phyloP scores from a whole-genome alignment of 2,113 vertebrate genomes.

The Nycticebus coucang region DNA sequence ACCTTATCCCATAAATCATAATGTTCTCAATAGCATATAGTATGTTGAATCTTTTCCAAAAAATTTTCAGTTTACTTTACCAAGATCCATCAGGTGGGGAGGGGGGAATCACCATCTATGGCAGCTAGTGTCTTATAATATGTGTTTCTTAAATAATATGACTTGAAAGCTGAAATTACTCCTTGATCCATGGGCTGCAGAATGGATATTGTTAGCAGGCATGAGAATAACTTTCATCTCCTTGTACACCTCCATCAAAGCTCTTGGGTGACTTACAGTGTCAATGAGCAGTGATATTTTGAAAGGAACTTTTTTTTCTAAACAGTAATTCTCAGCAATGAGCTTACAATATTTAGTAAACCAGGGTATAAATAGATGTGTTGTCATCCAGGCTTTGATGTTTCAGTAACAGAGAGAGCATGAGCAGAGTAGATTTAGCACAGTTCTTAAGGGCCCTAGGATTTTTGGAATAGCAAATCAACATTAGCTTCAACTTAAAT shows the following conservation, averaged over 20 bases:
- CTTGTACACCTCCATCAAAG: background rate
- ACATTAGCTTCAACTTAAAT: background rate
- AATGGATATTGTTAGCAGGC: background rate
- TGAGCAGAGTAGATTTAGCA: background rate
- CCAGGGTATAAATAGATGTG: background rate
- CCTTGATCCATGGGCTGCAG: background rate
- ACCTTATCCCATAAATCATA: background rate
- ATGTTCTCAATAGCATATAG: background rate
- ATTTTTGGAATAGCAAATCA: background rate
- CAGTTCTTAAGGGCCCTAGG: background rate
- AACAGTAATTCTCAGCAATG: background rate
- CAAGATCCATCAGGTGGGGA: background rate
- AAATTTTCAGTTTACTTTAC: background rate
- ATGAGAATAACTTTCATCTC: background rate
- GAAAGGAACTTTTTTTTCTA: background rate
- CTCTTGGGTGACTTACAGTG: background rate
- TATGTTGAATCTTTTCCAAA: background rate
- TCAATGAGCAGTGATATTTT: background rate
- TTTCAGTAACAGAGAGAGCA: background rate
- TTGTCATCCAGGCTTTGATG: background rate
- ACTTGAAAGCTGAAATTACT: background rate
- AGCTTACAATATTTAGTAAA: background rate
- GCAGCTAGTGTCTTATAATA: background rate
- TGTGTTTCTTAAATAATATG: background rate
- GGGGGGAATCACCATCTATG: background rate